Conservation (phyloP, 1,140 invertebrate species). For the Lineus longissimus region DNA sequence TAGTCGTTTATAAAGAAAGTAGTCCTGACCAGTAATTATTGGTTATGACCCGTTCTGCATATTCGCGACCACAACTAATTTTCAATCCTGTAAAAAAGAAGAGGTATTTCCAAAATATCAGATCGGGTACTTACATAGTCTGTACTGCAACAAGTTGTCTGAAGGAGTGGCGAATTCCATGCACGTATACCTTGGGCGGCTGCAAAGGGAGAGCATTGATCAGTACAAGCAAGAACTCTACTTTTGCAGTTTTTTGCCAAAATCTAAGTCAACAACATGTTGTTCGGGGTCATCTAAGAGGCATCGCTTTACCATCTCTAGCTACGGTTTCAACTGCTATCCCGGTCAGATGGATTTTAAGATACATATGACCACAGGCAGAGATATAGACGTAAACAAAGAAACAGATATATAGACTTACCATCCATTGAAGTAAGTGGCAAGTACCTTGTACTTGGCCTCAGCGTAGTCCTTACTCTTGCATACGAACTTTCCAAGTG, state of each 20-base stretch:
- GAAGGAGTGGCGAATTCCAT: not conserved
- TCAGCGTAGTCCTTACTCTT: not conserved
- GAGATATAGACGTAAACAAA: not conserved
- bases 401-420: not conserved
- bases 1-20: not conserved
- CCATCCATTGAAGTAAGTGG: constrained; percentile 1
- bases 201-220: not conserved
- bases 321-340: no score
- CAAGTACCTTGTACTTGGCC: not conserved
- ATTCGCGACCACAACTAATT: not conserved
- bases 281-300: no score
- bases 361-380: not conserved
- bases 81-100: not conserved
- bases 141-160: not conserved
- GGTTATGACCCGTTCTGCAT: not conserved
- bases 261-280: no score
- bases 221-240: no score
- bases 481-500: constrained; percentile 5
- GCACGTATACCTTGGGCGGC: not conserved
- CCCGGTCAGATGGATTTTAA: not conserved
- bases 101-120: not conserved
- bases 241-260: no score
- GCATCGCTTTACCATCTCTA: no score
- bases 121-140: not conserved
- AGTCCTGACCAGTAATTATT: not conserved